Evolutionary conservation across 2,113 vertebrate species (phyloP).

Genomic region (Bagarius yarrelli): DNA sequence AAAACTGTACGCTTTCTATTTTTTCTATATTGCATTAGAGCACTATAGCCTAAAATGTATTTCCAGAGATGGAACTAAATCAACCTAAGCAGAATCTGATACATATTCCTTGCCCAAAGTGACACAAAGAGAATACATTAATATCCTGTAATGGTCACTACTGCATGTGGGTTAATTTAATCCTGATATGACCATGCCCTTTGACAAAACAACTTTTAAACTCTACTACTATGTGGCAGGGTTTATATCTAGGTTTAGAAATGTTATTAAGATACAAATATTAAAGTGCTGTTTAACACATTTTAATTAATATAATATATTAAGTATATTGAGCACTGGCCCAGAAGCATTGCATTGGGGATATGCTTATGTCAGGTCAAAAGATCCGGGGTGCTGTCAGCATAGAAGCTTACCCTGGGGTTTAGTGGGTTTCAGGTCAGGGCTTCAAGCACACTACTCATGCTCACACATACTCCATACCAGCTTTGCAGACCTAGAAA

Average conservation of each 20-base stretch:
- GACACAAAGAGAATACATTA: conserved; percentile 13
- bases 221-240: conserved; percentile 17
- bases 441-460: too few relatives aligned
- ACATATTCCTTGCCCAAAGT: conserved; percentile 36
- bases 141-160: conserved; percentile 4
- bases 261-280: conserved; percentile 4
- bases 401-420: too few relatives aligned
- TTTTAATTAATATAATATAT: too few relatives aligned
- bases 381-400: too few relatives aligned
- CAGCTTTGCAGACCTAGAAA: too few relatives aligned
- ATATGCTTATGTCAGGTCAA: too few relatives aligned
- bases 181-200: conserved; percentile 34
- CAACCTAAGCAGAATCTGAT: conserved; percentile 48
- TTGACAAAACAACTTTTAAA: conserved; percentile 22
- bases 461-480: too few relatives aligned
- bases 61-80: conserved; percentile 42
- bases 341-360: too few relatives aligned
- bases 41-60: conserved; percentile 42
- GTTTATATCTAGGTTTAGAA: conserved; percentile 11
- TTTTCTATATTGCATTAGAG: conserved; percentile 11
- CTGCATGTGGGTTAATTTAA: neutral
- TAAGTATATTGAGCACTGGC: too few relatives aligned
- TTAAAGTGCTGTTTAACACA: too few relatives aligned
- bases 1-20: neutral
- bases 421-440: too few relatives aligned